Percentiles rank a stretch among this genome's conserved stretches.
Conservation (phyloP, 2,113 vertebrate genomes). For the Xenopus borealis region DNA sequence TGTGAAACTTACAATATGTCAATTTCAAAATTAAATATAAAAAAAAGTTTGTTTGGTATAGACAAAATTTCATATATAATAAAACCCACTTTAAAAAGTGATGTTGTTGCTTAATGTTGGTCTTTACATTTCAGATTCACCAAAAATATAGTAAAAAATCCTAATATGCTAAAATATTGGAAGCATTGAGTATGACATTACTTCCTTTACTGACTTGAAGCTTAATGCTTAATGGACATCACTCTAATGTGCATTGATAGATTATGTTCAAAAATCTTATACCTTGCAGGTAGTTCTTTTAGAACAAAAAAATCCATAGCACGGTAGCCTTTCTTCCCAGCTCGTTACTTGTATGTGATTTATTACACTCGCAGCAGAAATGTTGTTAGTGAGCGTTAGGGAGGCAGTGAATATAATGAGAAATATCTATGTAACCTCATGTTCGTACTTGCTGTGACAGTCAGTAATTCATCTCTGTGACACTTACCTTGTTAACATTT, state of each 20-base stretch:
- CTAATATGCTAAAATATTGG: conserved; percentile 51
- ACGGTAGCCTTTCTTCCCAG: conserved; percentile 64
- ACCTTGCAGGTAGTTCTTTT: conserved; percentile 68
- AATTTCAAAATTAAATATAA: no score
- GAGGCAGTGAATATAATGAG: conserved; percentile 81
- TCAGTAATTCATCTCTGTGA: conserved; percentile 85
- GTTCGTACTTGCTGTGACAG: conserved; percentile 77
- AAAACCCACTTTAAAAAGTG: no score
- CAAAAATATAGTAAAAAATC: no score
- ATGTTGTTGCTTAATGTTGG: no score
- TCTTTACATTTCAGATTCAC: no score
- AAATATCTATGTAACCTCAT: conserved; percentile 89
- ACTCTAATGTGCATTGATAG: conserved; percentile 74
- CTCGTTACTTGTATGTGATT: conserved; percentile 81
- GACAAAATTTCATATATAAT: no score
- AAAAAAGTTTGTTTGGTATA: no score
- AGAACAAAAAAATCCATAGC: conserved; percentile 65
- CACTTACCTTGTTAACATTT: conserved; percentile 92
- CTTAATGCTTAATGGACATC: conserved; percentile 20
- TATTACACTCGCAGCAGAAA: conserved; percentile 74
- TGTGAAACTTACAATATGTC: no score
- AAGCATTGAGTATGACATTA: neutral
- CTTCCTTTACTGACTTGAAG: conserved; percentile 59
- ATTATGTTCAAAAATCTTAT: conserved; percentile 78
- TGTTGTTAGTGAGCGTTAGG: conserved; percentile 80